Evolutionary conservation across 2,113 vertebrate species (phyloP), one percentile per base, ranked within the genome.

Genomic region (Datnioides undecimradiatus): DNA sequence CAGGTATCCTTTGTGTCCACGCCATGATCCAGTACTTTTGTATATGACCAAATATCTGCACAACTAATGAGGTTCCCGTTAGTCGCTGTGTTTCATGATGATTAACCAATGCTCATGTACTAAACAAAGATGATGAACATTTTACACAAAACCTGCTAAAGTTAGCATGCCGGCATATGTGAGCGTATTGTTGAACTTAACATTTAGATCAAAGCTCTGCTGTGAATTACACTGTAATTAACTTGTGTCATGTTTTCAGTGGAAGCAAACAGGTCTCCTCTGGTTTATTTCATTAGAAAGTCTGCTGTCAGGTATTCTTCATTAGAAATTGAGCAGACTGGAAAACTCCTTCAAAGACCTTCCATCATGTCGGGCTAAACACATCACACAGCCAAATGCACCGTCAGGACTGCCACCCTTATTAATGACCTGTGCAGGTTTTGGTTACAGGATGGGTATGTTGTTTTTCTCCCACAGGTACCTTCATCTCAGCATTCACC

Each of bases 401-500:
- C 33, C 27, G 13, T 64, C 27, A 29, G 25, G 40, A 0, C 41
- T 46, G 62, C n/a, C n/a, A 23, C 5, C 1, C 2, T 6, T 34
- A 31, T 33, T 6, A 45, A 14, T 34, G 8, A 21, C 8, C 10
- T 38, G 14, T 57, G n/a, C 5, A 11, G 17, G 0, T 40, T 17
- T 45, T 27, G 19, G 11, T 79, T 40, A 74, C 16, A 11, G 49
- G 46, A 38, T 25, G 23, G 23, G 10, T 57, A n/a, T 45, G 12
- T 21, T 43, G 9, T 66, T 19, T 52, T 17, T 57, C 21, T 29
- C 54, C 55, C 48, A 10, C 91, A 99, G 98, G 98, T 17, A 99
- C 98, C 0, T 97, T 99, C 66, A 92, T 99, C 87, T 99, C 98
- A 0, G 98, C 98, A 12, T 99, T 99, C 88, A 96, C 97, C 0